These are phyloP conservation scores for Lepus oiostolus DNA, from an alignment of 2,797 vertebrate species.

Conservation along the genomic window DNA sequence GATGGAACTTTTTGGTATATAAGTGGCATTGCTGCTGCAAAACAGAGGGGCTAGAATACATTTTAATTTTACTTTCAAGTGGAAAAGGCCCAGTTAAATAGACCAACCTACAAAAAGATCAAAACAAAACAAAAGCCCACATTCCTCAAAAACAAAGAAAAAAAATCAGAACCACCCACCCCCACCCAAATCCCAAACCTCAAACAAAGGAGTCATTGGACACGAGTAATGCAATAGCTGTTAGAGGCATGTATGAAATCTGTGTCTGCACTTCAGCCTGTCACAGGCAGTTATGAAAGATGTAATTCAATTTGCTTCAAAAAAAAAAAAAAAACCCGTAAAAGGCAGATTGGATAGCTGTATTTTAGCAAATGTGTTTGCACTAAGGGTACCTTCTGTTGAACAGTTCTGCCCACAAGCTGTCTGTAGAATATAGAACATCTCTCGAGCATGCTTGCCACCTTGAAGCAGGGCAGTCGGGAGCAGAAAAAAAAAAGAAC, in stretches of 20 bases:
- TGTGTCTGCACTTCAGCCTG: conserved; percentile 87
- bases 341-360: conserved; percentile 89
- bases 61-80: conserved; percentile 63
- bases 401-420: conserved; percentile 99
- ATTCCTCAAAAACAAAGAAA: conserved; percentile 74
- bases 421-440: conserved; percentile 99
- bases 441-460: conserved; percentile 98
- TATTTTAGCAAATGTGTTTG: conserved; percentile 91
- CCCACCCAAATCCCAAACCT: conserved; percentile 72
- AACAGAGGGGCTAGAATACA: conserved; percentile 53
- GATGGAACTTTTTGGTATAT: conserved; percentile 44
- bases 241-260: conserved; percentile 87
- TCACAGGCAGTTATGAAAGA: conserved; percentile 89
- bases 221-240: conserved; percentile 85
- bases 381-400: conserved; percentile 98
- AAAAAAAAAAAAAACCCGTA: conserved; percentile 83
- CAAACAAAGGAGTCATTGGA: conserved; percentile 87
- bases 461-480: conserved; percentile 96
- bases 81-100: conserved; percentile 69
- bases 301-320: conserved; percentile 89
- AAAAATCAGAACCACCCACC: conserved; percentile 33
- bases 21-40: conserved; percentile 41
- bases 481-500: conserved; percentile 91
- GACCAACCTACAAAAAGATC: conserved; percentile 63
- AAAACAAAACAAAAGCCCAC: conserved; percentile 74